Evolutionary conservation across 2,888 invertebrate species (phyloP).

Genomic region (Nemapogon koenigi): DNA sequence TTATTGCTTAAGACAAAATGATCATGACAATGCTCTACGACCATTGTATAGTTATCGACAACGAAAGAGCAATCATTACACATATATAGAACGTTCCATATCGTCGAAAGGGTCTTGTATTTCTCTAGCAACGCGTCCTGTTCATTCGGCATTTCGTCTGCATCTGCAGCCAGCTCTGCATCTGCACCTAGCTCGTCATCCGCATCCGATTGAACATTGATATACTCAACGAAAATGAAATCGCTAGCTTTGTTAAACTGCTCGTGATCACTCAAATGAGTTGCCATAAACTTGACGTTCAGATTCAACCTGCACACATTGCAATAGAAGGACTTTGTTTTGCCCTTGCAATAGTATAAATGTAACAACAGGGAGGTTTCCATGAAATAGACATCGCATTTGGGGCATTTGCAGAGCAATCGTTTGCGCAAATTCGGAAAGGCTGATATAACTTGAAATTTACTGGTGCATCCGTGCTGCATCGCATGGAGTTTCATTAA

Average conservation of each 20-base stretch:
- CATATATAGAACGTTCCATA: conserved; percentile 26
- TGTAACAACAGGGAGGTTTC: neutral
- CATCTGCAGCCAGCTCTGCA: neutral
- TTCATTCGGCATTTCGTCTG: no score
- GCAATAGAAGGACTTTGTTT: neutral
- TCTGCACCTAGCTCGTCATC: neutral
- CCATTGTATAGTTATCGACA: conserved; percentile 29
- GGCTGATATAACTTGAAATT: neutral
- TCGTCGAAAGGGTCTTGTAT: neutral
- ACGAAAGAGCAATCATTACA: conserved; percentile 28
- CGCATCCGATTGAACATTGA: neutral
- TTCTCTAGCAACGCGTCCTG: neutral
- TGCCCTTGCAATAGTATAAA: neutral
- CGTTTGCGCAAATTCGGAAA: neutral
- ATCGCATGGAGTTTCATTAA: neutral
- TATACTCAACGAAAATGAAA: neutral
- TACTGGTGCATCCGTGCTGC: neutral
- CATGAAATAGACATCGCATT: neutral
- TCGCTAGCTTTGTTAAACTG: neutral
- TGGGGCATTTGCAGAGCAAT: neutral
- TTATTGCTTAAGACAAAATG: conserved; percentile 25
- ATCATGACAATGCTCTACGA: conserved; percentile 32
- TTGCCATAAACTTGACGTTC: neutral
- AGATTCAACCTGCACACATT: neutral
- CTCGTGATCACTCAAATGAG: neutral